Base-by-base conservation (phyloP, 2,888 invertebrate species). In the Ophraella communa region DNA sequence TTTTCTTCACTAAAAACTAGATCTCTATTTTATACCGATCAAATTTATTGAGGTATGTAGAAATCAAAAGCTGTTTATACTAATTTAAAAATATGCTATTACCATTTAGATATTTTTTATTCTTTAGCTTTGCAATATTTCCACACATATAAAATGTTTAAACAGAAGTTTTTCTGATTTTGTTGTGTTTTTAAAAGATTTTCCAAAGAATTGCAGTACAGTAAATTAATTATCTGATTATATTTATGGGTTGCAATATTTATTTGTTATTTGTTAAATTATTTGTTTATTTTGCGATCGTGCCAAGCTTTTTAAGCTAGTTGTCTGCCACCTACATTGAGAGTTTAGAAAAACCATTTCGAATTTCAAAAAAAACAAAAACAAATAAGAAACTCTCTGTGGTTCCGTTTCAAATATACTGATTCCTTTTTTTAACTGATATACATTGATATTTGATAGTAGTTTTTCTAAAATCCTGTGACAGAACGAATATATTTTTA, bases 261-360 rank as follows among this genome's bases (percentile, higher is more conserved):
- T 62, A 62, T 55, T 62, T 55, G 54, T 55, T 62, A 62, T 62
- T 62, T 54, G 61, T 62, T 55, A 55, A 62, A 65, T 70, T 70
- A 67, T 67, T 62, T 62, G 54, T 70, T 71, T 73, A 68, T 72
- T 74, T 74, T 71, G 71, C 73, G 70, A 66, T 73, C 74, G 76
- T 76, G 77, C 77, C 76, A 77, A 77, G 74, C 73, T 73, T 74
- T 63, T 67, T 68, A 62, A 74, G 72, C 73, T 73, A 73, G 18
- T 27, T 23, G 24, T 73, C 73, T 71, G 74, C 73, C 73, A 73
- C 71, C 71, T 23, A 49, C 14, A 23, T 24, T 5, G 24, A 47
- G 47, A 51, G 5, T 27, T 45, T 51, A 17, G 17, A 51, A 51
- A 51, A 27, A 45, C 45, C 20, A 21, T 21, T 21, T 18, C 2